Percentiles rank a stretch among this genome's conserved stretches.
Evolutionary conservation across 1,140 invertebrate genomes (phyloP).

Genomic region (Drosophila nebulosa): DNA sequence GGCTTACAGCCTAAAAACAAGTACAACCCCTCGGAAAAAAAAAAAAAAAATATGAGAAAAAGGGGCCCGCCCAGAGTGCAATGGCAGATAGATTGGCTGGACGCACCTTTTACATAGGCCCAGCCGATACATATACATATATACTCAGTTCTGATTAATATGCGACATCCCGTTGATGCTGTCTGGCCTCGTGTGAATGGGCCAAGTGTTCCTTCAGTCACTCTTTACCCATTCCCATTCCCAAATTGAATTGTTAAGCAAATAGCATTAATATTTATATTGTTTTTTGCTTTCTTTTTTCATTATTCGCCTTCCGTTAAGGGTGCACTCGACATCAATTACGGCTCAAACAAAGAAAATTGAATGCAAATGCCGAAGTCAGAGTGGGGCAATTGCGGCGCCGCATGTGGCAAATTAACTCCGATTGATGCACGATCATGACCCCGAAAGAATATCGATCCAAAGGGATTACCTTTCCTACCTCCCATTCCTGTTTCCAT

Average conservation of each 20-base stretch:
- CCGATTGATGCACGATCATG: conserved; percentile 42
- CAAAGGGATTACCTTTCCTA: not conserved
- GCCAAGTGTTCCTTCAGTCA: conserved; percentile 56
- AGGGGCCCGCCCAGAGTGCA: conserved; percentile 41
- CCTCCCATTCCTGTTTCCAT: not conserved
- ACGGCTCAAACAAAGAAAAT: conserved; percentile 40
- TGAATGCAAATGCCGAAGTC: conserved; percentile 40
- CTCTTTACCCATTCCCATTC: conserved; percentile 7
- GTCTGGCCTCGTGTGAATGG: conserved; percentile 53
- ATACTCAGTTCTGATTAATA: conserved; percentile 62
- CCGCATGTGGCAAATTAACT: conserved; percentile 73
- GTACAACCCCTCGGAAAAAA: conserved; percentile 48
- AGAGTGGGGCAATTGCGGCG: conserved; percentile 33
- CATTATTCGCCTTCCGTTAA: not conserved
- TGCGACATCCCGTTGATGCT: conserved; percentile 60
- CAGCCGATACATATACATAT: conserved; percentile 15
- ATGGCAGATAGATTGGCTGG: conserved; percentile 13
- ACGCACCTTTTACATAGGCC: conserved; percentile 41
- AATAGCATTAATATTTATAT: conserved; percentile 80
- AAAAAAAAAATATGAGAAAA: not conserved
- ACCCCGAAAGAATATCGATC: not conserved
- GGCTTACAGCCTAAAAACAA: conserved; percentile 75
- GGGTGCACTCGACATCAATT: conserved; percentile 53
- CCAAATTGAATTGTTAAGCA: conserved; percentile 75
- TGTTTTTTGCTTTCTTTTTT: conserved; percentile 30